Conservation (phyloP, 2,888 invertebrate genomes). For the Aricia artaxerxes region DNA sequence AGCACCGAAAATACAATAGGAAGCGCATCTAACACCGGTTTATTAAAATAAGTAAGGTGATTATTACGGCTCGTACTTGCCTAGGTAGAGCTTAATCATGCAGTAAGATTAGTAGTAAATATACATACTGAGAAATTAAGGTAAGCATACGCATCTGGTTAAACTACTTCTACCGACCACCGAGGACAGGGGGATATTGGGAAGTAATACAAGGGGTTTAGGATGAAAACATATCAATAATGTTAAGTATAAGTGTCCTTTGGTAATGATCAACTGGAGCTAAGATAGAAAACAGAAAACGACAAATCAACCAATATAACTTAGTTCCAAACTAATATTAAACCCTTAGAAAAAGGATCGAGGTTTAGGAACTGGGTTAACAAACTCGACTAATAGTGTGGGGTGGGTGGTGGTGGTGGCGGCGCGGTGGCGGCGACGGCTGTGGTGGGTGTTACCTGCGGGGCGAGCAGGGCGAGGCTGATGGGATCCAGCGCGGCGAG, state of each 20-base stretch:
- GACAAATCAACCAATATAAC: neutral
- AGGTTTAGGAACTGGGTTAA: neutral
- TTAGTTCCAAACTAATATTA: neutral
- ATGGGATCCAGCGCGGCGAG: conserved; percentile 80
- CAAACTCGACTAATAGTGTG: neutral
- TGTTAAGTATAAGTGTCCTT: neutral
- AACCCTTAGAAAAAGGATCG: neutral
- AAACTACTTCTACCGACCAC: conserved; percentile 71
- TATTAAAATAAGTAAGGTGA: conserved; percentile 18
- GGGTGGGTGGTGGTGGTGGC: conserved; percentile 45
- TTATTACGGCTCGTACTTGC: conserved; percentile 35
- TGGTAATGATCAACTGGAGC: neutral
- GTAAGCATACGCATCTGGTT: conserved; percentile 66
- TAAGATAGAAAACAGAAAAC: neutral
- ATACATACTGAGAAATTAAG: conserved; percentile 50
- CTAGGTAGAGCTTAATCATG: conserved; percentile 68
- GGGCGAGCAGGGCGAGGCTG: conserved; percentile 78
- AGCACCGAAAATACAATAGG: neutral
- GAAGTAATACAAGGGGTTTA: conserved; percentile 21
- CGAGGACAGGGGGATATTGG: conserved; percentile 47
- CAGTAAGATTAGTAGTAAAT: conserved; percentile 63
- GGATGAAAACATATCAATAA: neutral
- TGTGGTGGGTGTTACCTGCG: conserved; percentile 67
- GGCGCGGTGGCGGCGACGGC: conserved; percentile 49
- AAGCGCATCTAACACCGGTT: conserved; percentile 21